A percentile compares a stretch with the other conserved stretches of the same genome.
Conservation (phyloP, 1,140 invertebrate species). For the Brachionus asplanchnoidis region DNA sequence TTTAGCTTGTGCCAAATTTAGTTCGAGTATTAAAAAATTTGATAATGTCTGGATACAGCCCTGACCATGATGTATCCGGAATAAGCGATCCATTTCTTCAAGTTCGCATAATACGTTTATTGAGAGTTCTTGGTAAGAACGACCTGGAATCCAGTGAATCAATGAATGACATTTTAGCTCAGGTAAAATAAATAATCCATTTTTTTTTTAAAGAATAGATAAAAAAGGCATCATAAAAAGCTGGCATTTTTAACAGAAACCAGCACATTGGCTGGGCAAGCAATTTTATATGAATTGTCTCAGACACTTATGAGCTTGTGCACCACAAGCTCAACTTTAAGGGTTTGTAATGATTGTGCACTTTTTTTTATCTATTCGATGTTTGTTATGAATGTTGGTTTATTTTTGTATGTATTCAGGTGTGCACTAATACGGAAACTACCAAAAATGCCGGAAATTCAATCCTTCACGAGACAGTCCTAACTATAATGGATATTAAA, state of each 20-base stretch:
- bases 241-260: constrained; percentile 91
- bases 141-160: constrained; percentile 94
- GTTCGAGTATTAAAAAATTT: constrained; percentile 82
- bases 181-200: constrained; percentile 58
- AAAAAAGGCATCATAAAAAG: neutral
- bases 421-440: constrained; percentile 94
- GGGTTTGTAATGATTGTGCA: neutral
- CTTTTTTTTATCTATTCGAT: constrained; percentile 8
- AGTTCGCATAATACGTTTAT: constrained; percentile 88
- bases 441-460: constrained; percentile 98
- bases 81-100: constrained; percentile 98
- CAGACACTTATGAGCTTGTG: constrained; percentile 97
- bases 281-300: constrained; percentile 93
- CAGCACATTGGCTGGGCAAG: constrained; percentile 95
- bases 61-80: constrained; percentile 98
- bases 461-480: constrained; percentile 91
- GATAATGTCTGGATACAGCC: constrained; percentile 94
- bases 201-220: neutral
- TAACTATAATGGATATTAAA: constrained; percentile 97
- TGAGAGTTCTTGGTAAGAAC: constrained; percentile 88
- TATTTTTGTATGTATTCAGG: constrained; percentile 53
- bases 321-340: constrained; percentile 67
- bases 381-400: neutral
- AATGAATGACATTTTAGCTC: constrained; percentile 98
- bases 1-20: constrained; percentile 90